Evolutionary conservation across 2,113 vertebrate species (phyloP), one percentile per base, ranked within the genome.

Genomic region (Salvelinus namaycush): DNA sequence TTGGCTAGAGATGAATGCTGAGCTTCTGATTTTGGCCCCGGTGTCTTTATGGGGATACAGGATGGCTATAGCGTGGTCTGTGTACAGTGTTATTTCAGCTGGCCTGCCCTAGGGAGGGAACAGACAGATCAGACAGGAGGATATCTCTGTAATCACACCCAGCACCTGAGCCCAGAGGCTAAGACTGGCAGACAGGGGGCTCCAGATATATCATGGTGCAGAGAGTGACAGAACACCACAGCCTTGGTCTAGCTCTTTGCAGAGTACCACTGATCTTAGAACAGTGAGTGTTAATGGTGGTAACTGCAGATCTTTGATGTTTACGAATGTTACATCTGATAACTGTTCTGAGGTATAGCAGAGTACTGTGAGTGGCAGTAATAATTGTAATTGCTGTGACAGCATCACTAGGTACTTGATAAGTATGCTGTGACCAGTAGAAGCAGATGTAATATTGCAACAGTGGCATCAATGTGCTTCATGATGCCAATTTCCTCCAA

Each of bases 1-100:
- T 82, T 87, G 87, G 83, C 86, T 81, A 76, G 65, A 86, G 82
- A 89, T 86, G 76, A 88, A 73, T 74, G 78, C 62, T 77, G 60
- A 59, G 66, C 77, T 88, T 74, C 65, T 59, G 73, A 74, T 74
- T 82, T 76, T 84, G 76, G 74, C 66, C 14, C 62, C 0, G 6
- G 64, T 27, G 65, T 75, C 72, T n/a, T 62, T 54, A 54, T 54
- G 51, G 51, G 59, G 59, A n/a, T 62, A 24, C 6, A n/a, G 5
- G 59, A 24, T 22, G n/a, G 59, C 59, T 62, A 62, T 8, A 22
- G 20, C 16, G 18, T 62, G 11, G 26, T 71, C 48, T 78, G 64
- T 67, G n/a, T 16, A 49, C 16, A 1, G 44, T 86, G 80, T 87
- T 86, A 71, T 83, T 87, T 86, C 81, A 88, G 85, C 77, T 88